Evolutionary conservation across 2,888 invertebrate species (phyloP).

Genomic region (Chalcosyrphus nemorum): DNA sequence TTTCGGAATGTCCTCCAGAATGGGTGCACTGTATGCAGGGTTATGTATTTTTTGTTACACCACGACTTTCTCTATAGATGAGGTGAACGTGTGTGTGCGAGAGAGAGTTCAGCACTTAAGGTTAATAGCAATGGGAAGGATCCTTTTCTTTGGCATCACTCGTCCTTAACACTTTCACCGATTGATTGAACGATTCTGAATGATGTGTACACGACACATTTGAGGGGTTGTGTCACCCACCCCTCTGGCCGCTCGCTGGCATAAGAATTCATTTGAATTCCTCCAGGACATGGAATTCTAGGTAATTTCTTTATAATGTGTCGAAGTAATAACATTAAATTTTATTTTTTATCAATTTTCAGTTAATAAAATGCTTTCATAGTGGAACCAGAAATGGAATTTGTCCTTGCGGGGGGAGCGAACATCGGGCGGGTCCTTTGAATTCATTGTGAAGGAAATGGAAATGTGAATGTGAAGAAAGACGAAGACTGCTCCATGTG

Average conservation of each 20-base stretch:
- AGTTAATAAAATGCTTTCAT: slow-evolving; percentile 42
- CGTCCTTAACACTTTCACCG: slow-evolving; percentile 69
- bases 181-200: slow-evolving; percentile 61
- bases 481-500: no score
- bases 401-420: background rate
- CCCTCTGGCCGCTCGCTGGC: background rate
- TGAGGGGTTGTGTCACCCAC: background rate
- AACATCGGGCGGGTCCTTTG: no score
- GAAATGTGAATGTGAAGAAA: no score
- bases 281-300: slow-evolving; percentile 37
- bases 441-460: slow-evolving; percentile 8
- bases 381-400: slow-evolving; percentile 4
- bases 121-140: slow-evolving; percentile 66
- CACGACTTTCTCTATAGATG: background rate
- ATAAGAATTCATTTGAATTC: slow-evolving; percentile 53
- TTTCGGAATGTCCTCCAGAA: slow-evolving; percentile 67
- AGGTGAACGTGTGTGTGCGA: background rate
- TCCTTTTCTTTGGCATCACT: slow-evolving; percentile 62
- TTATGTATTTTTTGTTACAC: slow-evolving; percentile 17
- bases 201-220: slow-evolving; percentile 41
- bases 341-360: slow-evolving; percentile 67
- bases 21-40: slow-evolving; percentile 31
- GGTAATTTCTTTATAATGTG: slow-evolving; percentile 51
- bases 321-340: slow-evolving; percentile 65
- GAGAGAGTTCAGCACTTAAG: slow-evolving; percentile 59